Evolutionary conservation across 2,888 invertebrate species (phyloP).

Genomic region (Sesamia inferens): DNA sequence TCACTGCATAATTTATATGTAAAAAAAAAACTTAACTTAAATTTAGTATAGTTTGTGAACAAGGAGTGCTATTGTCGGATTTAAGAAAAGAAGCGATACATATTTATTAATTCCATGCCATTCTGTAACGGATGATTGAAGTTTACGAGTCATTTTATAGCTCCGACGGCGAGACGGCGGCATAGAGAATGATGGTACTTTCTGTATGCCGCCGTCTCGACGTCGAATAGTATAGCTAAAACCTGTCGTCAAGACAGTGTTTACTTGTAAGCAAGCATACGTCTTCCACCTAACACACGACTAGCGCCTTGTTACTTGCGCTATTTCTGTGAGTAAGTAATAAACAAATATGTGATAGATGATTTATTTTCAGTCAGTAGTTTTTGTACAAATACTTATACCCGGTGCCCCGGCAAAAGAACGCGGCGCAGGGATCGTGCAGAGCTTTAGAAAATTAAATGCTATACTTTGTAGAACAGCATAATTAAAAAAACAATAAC

Average conservation of each 20-base stretch:
- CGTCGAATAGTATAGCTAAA: constrained; percentile 1
- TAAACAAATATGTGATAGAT: neutral
- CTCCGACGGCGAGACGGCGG: constrained; percentile 22
- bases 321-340: neutral
- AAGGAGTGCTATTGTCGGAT: neutral
- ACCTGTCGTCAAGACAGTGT: neutral
- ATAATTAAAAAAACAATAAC: too few species aligned
- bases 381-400: too few species aligned
- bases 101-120: constrained; percentile 35
- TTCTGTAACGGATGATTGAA: constrained; percentile 39
- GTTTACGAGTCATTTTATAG: constrained; percentile 45
- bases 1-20: too few species aligned
- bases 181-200: constrained; percentile 12
- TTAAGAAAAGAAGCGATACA: constrained; percentile 13
- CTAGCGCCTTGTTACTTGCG: too few species aligned
- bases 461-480: too few species aligned
- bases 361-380: too few species aligned
- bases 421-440: too few species aligned
- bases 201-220: too few species aligned
- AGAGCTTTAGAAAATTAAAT: too few species aligned
- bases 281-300: neutral
- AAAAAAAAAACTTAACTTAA: too few species aligned
- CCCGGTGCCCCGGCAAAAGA: too few species aligned
- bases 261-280: neutral
- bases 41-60: neutral